Base-by-base conservation (phyloP, 1,140 invertebrate species). In the Drosophila subpulchrella region DNA sequence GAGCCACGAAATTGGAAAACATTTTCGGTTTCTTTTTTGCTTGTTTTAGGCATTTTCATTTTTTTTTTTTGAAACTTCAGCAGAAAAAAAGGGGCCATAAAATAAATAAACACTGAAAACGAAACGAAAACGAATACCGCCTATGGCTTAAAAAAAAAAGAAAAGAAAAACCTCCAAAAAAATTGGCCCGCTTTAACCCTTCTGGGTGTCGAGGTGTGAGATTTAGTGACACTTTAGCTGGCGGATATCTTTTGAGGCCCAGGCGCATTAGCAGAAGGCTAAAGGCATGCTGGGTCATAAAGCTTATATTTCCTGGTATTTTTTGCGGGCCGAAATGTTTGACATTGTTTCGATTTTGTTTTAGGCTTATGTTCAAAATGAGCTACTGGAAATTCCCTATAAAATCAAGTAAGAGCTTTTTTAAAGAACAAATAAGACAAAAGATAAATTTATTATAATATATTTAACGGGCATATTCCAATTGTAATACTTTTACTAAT, bases 71-170 rank as follows among this genome's bases (percentile, higher is more conserved):
- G n/a, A 72, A 78, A 50, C 61, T 60, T 59, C 65, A 67, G 73
- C 60, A 39, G 38, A 75, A 77, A 72, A 80, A 75, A 62, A 27
- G 27, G 55, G 79, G 66, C 44, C 73, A 51, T 75, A 78, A 70
- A 86, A 82, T 82, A 83, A 88, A 86, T 83, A 78, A 75, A 68
- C 74, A 71, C 46, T 62, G 74, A 48, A 54, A 76, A 66, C 56
- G 66, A 62, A 57, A 77, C 44, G 39, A 77, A 76, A 76, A 77
- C 53, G 36, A 77, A 76, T 61, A 68, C 42, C 66, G 53, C 46
- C 60, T 27, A 51, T 51, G 65, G 60, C 46, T 60, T 34, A 57
- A 44, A 67, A 36, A 36, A 36, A 47, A 51, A 20, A 46, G 17
- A 44, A 20, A 44, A 11, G 3, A 20, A 44, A 60, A 51, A 20